These are phyloP conservation scores for Dendrophyllia cribrosa DNA, from an alignment of 64 coral and sea anemone genomes.

Conservation along the genomic window DNA sequence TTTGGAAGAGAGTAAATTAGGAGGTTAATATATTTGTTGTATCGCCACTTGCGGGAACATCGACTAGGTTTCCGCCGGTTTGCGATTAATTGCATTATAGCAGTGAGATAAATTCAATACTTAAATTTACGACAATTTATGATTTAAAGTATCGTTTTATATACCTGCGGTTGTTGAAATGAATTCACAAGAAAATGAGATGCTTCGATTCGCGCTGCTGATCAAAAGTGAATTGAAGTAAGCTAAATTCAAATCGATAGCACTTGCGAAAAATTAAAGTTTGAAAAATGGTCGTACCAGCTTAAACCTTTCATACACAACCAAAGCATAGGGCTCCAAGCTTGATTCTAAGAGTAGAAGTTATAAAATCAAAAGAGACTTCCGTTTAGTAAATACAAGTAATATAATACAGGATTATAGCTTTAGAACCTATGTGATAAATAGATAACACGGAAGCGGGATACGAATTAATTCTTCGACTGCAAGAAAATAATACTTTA, in stretches of 20 bases:
- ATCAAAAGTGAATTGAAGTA: neutral
- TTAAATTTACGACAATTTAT: neutral
- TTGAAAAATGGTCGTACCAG: too few species aligned
- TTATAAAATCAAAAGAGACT: too few species aligned
- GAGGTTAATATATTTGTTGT: too few species aligned
- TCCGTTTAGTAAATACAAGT: too few species aligned
- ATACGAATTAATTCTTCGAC: too few species aligned
- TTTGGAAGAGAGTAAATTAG: neutral
- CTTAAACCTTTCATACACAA: too few species aligned
- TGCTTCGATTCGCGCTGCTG: neutral
- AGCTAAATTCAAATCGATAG: neutral
- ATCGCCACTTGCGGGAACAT: neutral
- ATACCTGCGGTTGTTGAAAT: neutral
- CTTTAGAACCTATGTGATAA: too few species aligned
- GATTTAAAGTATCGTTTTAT: neutral
- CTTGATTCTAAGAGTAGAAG: too few species aligned
- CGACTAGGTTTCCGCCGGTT: neutral
- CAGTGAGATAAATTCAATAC: neutral
- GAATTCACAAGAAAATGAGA: constrained; percentile 4
- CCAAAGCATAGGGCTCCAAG: too few species aligned
- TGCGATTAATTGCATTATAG: neutral
- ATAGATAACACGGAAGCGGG: too few species aligned
- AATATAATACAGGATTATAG: too few species aligned
- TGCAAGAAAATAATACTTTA: too few species aligned
- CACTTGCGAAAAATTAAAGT: neutral